phyloP scores from a whole-genome alignment of 2,797 vertebrate species.

The Momotus momota region DNA sequence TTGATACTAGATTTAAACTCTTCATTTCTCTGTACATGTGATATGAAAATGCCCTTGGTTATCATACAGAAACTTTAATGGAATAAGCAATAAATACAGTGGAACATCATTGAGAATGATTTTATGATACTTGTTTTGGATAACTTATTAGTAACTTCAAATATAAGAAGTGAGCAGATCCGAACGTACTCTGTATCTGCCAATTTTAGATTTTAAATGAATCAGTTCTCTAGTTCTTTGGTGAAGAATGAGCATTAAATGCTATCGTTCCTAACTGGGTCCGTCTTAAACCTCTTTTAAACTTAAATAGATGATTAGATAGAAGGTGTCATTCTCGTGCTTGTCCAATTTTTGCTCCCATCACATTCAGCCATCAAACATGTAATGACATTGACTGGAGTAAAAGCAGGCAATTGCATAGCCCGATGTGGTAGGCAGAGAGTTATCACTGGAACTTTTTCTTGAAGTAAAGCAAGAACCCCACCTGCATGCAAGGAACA shows the following conservation, averaged over 20 bases:
- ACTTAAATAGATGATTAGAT: neutral
- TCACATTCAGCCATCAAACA: neutral
- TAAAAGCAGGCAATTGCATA: neutral
- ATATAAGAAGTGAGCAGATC: neutral
- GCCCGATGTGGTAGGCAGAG: neutral
- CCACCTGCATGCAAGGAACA: neutral
- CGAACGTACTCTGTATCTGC: neutral
- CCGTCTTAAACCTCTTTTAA: neutral
- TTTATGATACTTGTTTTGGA: neutral
- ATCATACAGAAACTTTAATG: neutral
- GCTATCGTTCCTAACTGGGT: neutral
- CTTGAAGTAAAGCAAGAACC: neutral
- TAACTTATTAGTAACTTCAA: neutral
- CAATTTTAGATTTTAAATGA: neutral
- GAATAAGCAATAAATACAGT: neutral
- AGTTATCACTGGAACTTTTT: neutral
- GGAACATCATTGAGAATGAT: neutral
- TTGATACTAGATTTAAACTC: neutral
- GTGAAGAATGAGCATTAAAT: neutral
- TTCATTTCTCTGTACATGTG: neutral
- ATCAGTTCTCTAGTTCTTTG: neutral
- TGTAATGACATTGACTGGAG: neutral
- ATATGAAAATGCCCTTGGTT: neutral
- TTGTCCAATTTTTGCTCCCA: neutral
- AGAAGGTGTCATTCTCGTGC: neutral